A percentile compares a stretch with the other conserved stretches of the same genome.
Evolutionary conservation across 2,797 vertebrate species (phyloP).

Genomic region (Sebastes oblongus): DNA sequence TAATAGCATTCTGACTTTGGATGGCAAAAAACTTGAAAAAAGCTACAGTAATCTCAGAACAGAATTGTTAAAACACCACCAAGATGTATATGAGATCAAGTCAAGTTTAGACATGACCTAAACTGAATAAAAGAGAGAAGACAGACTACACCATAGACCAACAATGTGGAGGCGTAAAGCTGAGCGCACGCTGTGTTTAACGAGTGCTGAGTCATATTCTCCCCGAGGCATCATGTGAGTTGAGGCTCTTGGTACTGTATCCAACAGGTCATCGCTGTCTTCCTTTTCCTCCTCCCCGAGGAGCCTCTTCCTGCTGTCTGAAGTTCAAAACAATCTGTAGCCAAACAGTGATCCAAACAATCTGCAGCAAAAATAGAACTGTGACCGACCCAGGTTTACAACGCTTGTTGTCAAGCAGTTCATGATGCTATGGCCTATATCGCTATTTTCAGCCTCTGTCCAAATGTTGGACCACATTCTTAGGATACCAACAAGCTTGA

Average conservation of each 20-base stretch:
- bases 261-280: slow-evolving; percentile 14
- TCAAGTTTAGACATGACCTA: slow-evolving; percentile 60
- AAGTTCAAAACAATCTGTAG: slow-evolving; percentile 41
- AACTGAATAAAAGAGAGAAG: slow-evolving; percentile 12
- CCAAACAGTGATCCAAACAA: slow-evolving; percentile 50
- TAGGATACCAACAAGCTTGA: not conserved
- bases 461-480: slow-evolving; percentile 3
- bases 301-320: slow-evolving; percentile 52
- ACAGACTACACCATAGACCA: not conserved
- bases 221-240: slow-evolving; percentile 15
- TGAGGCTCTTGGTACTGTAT: not conserved
- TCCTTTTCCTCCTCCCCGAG: not conserved
- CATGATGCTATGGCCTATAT: slow-evolving; percentile 1
- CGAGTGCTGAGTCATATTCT: slow-evolving; percentile 38
- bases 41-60: not conserved
- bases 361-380: slow-evolving; percentile 65
- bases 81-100: slow-evolving; percentile 34
- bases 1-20: not conserved
- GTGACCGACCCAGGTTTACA: slow-evolving; percentile 42
- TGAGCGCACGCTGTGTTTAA: slow-evolving; percentile 24
- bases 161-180: slow-evolving; percentile 10
- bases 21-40: too few relatives aligned
- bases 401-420: slow-evolving; percentile 66
- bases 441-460: slow-evolving; percentile 40
- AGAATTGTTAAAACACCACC: slow-evolving; percentile 2